Evolutionary conservation across 2,113 vertebrate genomes (phyloP), one percentile per base, ranked within the genome.

Genomic region (Epinephelus moara): DNA sequence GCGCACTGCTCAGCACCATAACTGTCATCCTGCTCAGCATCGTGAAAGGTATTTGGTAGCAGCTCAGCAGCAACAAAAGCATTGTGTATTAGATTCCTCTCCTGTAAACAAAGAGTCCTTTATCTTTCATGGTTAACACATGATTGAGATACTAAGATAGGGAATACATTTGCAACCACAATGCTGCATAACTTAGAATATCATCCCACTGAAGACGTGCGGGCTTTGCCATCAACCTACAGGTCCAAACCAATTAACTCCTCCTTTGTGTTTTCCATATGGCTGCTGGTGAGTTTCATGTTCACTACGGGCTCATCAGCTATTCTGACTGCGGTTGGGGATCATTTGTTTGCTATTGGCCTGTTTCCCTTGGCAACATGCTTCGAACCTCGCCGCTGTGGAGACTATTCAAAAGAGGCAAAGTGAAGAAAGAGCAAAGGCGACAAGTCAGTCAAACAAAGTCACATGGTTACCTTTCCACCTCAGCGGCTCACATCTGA

Each of bases 341-440:
- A 83, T 91, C 78, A 92, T 93, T 89, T 94, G 91, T 91, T 92
- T 91, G 82, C 82, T 79, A 52, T 67, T 60, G 74, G 77, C 63
- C 40, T 19, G 91, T 92, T 88, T 80, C 87, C 92, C 89, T 25
- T 88, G 61, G 91, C 91, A 92, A 93, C 91, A 59, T 69, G 60
- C 72, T 70, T 75, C 42, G n/a, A 81, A 82, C 84, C 49, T 67
- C n/a, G 2, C 66, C 27, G 23, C 73, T 27, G 40, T 47, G 19
- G 57, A 80, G 81, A 72, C 72, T 88, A 86, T 91, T 91, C 80
- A 92, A 81, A 89, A 57, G 53, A 91, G 88, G 56, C 49, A 82
- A 66, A 17, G 40, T 19, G 70, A 55, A 75, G 75, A 79, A 84
- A 81, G 76, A 80, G 25, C 56, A 42, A 66, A 85, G 61, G 68